Evolutionary conservation across 2,888 invertebrate genomes (phyloP), one percentile per base, ranked within the genome.

Genomic region (Ptilodon capucinus): DNA sequence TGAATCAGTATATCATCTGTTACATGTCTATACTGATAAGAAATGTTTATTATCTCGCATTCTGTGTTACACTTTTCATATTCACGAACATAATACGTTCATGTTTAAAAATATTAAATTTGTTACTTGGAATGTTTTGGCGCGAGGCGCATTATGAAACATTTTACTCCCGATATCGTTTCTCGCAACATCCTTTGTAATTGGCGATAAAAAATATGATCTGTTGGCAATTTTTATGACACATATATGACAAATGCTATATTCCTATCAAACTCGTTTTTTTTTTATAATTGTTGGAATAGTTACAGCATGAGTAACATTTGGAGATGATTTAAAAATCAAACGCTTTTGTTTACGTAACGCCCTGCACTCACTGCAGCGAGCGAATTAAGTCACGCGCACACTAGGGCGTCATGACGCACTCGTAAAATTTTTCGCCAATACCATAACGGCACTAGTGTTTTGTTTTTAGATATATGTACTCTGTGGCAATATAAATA

Each of bases 131-230:
- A 7, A 8, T 34, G 47, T 18, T 48, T 60, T 21, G 43, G 21
- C 36, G 35, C 40, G 13, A 21, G 28, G 38, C 42, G 44, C 40
- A 50, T 76, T 77, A 66, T 72, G 74, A 75, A 74, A 76, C 57
- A 59, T 60, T 64, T 58, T 57, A 57, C 54, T 52, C 51, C 63
- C 64, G 75, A 79, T 71, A 72, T 66, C 58, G 51, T 50, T 44
- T 49, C 51, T 44, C 52, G 64, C 61, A 64, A 80, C 77, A 75
- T 81, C 81, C 81, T 81, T 74, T 74, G 63, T 66, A 62, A 66
- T 59, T 62, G 48, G 47, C 57, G 77, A 77, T 76, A 79, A 77
- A 65, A 38, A 66, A 57, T 61, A 60, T 57, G 53, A 48, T 54
- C 43, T 63, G 59, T 59, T 64, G 50, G 52, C 60, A 55, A 58